Conservation (phyloP, 30 jellyfish, hydroid and myxozoan genomes). For the Turritopsis rubra region DNA sequence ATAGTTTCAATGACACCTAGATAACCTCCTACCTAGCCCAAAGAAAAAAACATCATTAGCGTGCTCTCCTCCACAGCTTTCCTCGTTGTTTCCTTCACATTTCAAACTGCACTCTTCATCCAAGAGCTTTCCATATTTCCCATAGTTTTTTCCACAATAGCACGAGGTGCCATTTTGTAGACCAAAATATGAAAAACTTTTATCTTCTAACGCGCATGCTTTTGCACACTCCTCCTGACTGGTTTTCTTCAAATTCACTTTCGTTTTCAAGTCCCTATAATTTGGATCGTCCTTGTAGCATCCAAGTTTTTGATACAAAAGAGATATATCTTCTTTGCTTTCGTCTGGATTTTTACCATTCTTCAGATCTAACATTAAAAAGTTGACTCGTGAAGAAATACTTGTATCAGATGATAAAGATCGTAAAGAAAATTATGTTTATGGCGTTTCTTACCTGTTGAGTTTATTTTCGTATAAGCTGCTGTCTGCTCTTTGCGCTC, state of each 20-base stretch:
- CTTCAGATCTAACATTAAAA: neutral
- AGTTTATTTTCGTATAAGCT: neutral
- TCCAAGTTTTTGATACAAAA: slow-evolving; percentile 81
- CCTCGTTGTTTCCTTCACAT: slow-evolving; percentile 65
- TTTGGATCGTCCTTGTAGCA: slow-evolving; percentile 66
- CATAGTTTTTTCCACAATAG: slow-evolving; percentile 70
- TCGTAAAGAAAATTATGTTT: too few relatives aligned
- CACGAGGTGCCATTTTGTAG: slow-evolving; percentile 79
- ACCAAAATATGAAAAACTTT: slow-evolving; percentile 78
- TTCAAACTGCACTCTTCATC: slow-evolving; percentile 40
- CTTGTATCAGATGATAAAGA: too few relatives aligned
- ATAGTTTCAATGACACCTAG: neutral
- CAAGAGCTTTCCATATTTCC: slow-evolving; percentile 68
- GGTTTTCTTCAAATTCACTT: slow-evolving; percentile 34
- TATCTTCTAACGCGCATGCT: slow-evolving; percentile 89
- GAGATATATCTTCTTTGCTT: slow-evolving; percentile 53
- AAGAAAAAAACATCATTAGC: slow-evolving; percentile 66
- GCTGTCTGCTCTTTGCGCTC: neutral
- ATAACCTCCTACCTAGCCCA: slow-evolving; percentile 54
- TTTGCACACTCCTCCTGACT: slow-evolving; percentile 85
- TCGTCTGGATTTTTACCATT: slow-evolving; percentile 38
- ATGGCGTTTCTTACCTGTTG: neutral
- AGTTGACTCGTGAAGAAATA: neutral
- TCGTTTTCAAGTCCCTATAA: slow-evolving; percentile 56
- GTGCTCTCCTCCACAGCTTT: slow-evolving; percentile 82